Base-by-base conservation (phyloP, 1,140 invertebrate species). In the Drosophila leontia region DNA sequence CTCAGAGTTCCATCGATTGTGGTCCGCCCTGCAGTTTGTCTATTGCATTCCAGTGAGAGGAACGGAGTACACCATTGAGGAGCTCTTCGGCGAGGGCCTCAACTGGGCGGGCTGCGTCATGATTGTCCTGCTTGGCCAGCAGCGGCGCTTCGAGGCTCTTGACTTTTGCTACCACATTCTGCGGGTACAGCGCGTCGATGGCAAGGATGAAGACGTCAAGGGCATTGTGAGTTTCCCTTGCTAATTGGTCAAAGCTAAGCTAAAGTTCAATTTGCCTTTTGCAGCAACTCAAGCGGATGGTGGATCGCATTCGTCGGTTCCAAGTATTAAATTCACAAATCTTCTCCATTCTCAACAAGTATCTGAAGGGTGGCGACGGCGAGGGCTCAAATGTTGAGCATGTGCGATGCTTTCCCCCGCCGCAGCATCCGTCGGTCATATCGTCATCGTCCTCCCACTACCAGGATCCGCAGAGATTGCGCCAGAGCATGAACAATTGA, bases 101-200 rank as follows among this genome's bases (percentile, higher is more conserved):
- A 98, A 99, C 93, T 99, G 99, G 99, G 99, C 99, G 34, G 99
- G 98, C 0, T 99, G 98, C 93, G 96, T 98, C n/a, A 98, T 99
- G 94, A 98, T 99, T 64, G 96, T 98, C n/a, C 94, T 99, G 19
- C 94, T 99, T 45, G 97, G 97, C 0, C 99, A 99, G 92, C 98
- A 99, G 94, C 94, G 98, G 69, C 94, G 99, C 59, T 99, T 99
- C 94, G 99, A 99, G 93, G 98, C 98, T 12, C 95, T 99, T 32
- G 99, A 99, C 94, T 99, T 99, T 94, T 99, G 98, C 93, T 99
- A 99, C 94, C 99, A 99, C 92, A 98, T 99, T 87, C 94, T 99
- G 29, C 94, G 98, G 79, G 98, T 99, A 1, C 99, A 99, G 94
- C 94, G 98, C 64, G 98, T 99, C 1, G 99, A 99, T 93, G 97